Evolutionary conservation across 2,888 invertebrate species (phyloP), one percentile per base, ranked within the genome.

Genomic region (Cosmopolites sordidus): DNA sequence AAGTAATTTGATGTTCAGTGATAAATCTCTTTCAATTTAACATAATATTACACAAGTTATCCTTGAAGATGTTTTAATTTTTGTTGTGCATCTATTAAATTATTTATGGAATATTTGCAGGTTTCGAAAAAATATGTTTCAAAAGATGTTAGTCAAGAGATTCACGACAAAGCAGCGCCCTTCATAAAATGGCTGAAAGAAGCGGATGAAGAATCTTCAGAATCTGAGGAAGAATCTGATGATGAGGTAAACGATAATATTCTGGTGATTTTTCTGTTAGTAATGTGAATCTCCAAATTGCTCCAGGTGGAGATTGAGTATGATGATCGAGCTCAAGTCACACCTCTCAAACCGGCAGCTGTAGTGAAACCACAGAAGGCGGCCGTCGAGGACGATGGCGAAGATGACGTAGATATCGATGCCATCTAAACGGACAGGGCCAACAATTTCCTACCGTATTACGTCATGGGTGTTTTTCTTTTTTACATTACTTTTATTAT

Each of bases 181-280:
- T 95, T 99, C 76, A 83, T 99, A 58, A 92, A 88, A 68, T 99
- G 99, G 99, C 82, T 99, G 64, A 85, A 90, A 73, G 95, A 98
- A 72, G 98, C 98, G 54, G 96, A 96, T 70, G 96, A 96, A 73
- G 93, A 93, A 71, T 88, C 88, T 60, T 87, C 87, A 16, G 87
- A 83, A 17, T 84, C 85, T 50, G 86, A 84, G 53, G 88, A 87
- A 59, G 85, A 85, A 41, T 84, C 84, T 33, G 80, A 80, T 64
- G 80, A 82, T 52, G 83, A 82, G 68, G 77, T 57, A 37, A 46
- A 53, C 33, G 11, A 11, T 41, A 15, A 8, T 6, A 38, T 38
- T 38, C 4, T 8, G n/a, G n/a, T 27, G 5, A 9, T 27, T 38
- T n/a, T n/a, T n/a, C n/a, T n/a, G n/a, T n/a, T n/a, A n/a, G 11